Percentiles rank a stretch among this genome's conserved stretches.
phyloP scores from a whole-genome alignment of 2,113 vertebrate species.

The Probosciger aterrimus region DNA sequence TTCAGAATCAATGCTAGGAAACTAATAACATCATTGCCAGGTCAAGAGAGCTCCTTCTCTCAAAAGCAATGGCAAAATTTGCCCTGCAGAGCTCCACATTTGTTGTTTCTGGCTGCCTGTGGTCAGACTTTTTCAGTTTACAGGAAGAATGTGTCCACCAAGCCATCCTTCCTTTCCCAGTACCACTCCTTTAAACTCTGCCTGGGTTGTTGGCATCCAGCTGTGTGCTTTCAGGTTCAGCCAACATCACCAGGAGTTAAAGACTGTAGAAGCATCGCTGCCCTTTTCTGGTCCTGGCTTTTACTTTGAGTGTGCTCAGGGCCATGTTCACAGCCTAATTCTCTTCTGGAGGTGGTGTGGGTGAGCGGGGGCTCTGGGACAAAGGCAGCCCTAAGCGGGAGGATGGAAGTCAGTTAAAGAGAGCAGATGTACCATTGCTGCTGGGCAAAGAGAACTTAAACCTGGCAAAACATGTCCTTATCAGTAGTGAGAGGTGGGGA shows the following conservation, averaged over 20 bases:
- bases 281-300: neutral
- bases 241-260: neutral
- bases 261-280: neutral
- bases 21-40: neutral
- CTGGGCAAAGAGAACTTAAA: neutral
- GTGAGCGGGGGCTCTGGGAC: neutral
- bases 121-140: neutral
- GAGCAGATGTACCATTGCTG: neutral
- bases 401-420: neutral
- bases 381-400: neutral
- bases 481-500: neutral
- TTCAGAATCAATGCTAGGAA: constrained; percentile 4
- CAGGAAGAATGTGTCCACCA: neutral
- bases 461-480: neutral
- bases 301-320: neutral
- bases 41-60: neutral
- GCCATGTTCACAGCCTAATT: neutral
- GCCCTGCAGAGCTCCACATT: neutral
- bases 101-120: neutral
- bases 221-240: neutral
- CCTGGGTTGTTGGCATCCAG: neutral
- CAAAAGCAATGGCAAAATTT: neutral
- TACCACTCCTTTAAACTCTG: neutral
- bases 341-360: neutral
- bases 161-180: neutral